A percentile compares a stretch with the other conserved stretches of the same genome.
Evolutionary conservation across 2,888 invertebrate genomes (phyloP).

Genomic region (Drosophila helvetica): DNA sequence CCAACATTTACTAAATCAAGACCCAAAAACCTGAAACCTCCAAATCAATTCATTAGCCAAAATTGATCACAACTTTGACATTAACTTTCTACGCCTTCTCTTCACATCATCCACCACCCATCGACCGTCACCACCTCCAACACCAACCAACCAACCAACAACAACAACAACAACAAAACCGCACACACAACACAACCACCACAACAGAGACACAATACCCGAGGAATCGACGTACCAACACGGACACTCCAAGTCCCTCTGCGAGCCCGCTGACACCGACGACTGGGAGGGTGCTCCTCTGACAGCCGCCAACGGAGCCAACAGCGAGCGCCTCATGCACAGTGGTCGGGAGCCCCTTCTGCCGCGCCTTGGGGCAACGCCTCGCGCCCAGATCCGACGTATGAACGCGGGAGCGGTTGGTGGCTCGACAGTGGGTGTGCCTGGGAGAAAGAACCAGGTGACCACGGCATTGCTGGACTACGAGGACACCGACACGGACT

Average conservation of each 20-base stretch:
- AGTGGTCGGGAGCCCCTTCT: constrained; percentile 85
- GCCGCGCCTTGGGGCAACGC: constrained; percentile 86
- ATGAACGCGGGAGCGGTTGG: constrained; percentile 82
- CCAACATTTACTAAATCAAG: constrained; percentile 30
- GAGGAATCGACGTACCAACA: constrained; percentile 86
- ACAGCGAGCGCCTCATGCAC: constrained; percentile 62
- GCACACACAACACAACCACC: constrained; percentile 9
- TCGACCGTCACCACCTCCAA: constrained; percentile 38
- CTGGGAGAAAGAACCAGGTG: constrained; percentile 85
- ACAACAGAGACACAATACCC: constrained; percentile 87
- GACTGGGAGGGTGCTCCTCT: constrained; percentile 83
- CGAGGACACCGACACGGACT: constrained; percentile 83
- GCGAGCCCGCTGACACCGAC: constrained; percentile 85
- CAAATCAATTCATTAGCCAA: constrained; percentile 46
- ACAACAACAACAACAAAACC: background rate
- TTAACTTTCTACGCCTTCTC: constrained; percentile 75
- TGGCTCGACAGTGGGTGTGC: constrained; percentile 53
- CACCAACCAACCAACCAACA: constrained; percentile 38
- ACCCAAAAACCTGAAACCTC: constrained; percentile 11
- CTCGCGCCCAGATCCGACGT: constrained; percentile 86
- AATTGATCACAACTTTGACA: constrained; percentile 66
- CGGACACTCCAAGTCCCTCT: constrained; percentile 86
- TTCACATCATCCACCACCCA: constrained; percentile 62
- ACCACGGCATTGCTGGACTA: constrained; percentile 86
- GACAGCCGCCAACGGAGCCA: constrained; percentile 66